phyloP scores from a whole-genome alignment of 2,797 vertebrate genomes.

The Dryobates pubescens region DNA sequence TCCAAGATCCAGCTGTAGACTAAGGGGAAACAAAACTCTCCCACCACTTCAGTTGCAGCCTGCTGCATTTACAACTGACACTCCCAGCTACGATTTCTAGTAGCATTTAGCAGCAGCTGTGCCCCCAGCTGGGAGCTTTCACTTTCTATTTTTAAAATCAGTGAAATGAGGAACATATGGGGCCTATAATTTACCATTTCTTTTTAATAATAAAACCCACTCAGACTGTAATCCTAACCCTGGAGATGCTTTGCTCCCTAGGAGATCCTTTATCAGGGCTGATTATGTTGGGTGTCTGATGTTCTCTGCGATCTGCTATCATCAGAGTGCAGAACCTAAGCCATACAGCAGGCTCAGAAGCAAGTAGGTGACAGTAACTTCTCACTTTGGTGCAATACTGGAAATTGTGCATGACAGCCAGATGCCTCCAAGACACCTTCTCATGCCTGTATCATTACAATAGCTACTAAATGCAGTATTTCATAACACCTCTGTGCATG shows the following conservation, averaged over 20 bases:
- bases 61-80: slow-evolving; percentile 58
- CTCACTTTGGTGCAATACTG: not conserved
- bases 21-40: slow-evolving; percentile 43
- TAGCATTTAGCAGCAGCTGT: slow-evolving; percentile 64
- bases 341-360: not conserved
- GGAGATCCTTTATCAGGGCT: not conserved
- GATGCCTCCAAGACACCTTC: not conserved
- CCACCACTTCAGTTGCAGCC: slow-evolving; percentile 7
- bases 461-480: not conserved
- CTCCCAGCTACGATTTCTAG: slow-evolving; percentile 59
- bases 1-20: slow-evolving; percentile 33
- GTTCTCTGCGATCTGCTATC: not conserved
- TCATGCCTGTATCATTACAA: not conserved
- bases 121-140: slow-evolving; percentile 72
- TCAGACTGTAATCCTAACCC: slow-evolving; percentile 35
- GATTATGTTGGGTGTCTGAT: not conserved
- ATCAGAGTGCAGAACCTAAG: not conserved
- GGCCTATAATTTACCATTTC: slow-evolving; percentile 60
- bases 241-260: slow-evolving; percentile 27
- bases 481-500: not conserved
- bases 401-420: not conserved
- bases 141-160: slow-evolving; percentile 79
- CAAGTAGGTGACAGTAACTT: not conserved
- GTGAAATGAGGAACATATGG: slow-evolving; percentile 61
- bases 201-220: slow-evolving; percentile 67